phyloP scores from a whole-genome alignment of 2,113 vertebrate genomes.

The Phainopepla nitens region DNA sequence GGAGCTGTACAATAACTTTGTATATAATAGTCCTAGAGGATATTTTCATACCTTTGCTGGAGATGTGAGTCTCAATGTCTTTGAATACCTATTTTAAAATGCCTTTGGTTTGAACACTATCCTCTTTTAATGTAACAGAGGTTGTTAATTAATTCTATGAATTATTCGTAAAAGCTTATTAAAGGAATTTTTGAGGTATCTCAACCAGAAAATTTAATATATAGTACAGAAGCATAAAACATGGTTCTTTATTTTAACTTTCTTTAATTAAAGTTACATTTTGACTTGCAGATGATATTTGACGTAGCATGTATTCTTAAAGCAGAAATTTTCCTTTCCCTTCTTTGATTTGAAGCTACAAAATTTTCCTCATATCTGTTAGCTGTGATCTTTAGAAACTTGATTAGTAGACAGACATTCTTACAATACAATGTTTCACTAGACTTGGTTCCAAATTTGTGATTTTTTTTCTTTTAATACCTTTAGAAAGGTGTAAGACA shows the following conservation, averaged over 20 bases:
- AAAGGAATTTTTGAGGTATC: background rate
- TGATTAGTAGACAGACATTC: background rate
- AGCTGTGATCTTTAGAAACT: background rate
- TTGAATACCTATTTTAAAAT: background rate
- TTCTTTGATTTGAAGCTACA: background rate
- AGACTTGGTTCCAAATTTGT: background rate
- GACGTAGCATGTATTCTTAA: background rate
- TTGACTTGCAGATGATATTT: background rate
- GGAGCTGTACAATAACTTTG: constrained; percentile 96
- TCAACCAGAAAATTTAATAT: background rate
- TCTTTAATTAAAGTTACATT: background rate
- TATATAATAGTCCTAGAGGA: constrained; percentile 87
- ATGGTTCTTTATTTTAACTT: background rate
- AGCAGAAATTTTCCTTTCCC: background rate
- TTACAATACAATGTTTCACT: background rate
- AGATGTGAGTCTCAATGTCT: constrained; percentile 73
- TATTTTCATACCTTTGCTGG: constrained; percentile 98
- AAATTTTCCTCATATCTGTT: background rate
- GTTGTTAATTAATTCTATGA: background rate
- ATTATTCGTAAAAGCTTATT: background rate
- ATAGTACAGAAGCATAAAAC: background rate
- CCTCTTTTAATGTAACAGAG: background rate
- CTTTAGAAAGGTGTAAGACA: background rate
- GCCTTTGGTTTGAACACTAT: background rate
- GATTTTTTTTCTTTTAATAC: background rate